Conservation (phyloP, 2,888 invertebrate species). For the Ophion obscuratus region DNA sequence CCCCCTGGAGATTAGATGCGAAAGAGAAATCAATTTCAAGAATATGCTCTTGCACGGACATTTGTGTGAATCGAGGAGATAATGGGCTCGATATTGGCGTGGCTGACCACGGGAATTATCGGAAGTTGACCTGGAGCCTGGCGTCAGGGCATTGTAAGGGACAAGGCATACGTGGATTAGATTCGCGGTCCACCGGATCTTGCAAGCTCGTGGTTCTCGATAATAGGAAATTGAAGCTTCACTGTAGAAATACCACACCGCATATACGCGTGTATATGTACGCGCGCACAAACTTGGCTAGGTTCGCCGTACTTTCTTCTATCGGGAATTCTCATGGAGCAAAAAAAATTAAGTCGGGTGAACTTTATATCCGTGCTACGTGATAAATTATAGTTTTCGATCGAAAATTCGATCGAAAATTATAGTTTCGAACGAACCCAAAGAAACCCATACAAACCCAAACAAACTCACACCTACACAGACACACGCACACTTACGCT, state of each 20-base stretch:
- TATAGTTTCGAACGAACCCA: no score
- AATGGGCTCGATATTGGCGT: slow-evolving; percentile 65
- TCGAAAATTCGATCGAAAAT: no score
- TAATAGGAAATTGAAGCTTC: slow-evolving; percentile 56
- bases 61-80: slow-evolving; percentile 63
- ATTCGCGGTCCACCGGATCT: slow-evolving; percentile 60
- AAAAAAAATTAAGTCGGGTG: no score
- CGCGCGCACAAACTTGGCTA: no score
- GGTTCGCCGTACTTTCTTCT: no score
- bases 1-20: neutral
- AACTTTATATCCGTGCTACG: no score
- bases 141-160: slow-evolving; percentile 28
- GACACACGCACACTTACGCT: no score
- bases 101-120: slow-evolving; percentile 66
- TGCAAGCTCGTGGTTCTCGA: slow-evolving; percentile 50
- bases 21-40: slow-evolving; percentile 57
- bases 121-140: slow-evolving; percentile 59
- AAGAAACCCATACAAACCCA: no score
- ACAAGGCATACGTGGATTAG: slow-evolving; percentile 54
- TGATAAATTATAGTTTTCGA: no score
- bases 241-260: slow-evolving; percentile 28
- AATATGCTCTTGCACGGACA: slow-evolving; percentile 54
- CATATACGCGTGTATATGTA: neutral
- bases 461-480: no score
- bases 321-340: no score